Evolutionary conservation across 2,113 vertebrate species (phyloP), one percentile per base, ranked within the genome.

Genomic region (Zingel zingel): DNA sequence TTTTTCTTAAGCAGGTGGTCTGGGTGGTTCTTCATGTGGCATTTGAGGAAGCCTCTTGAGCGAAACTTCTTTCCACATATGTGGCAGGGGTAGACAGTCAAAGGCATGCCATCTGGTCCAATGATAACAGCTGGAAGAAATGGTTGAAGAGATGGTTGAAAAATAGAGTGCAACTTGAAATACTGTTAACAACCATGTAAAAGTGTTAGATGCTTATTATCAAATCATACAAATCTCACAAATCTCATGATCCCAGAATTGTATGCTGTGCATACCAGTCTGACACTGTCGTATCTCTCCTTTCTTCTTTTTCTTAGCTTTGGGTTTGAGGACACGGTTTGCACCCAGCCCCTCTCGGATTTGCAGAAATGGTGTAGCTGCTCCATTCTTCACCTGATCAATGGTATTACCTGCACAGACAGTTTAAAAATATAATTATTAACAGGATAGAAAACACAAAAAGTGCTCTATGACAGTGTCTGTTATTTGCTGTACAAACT

Each of bases 11-110:
- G 96, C 94, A 98, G 96, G 92, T 99, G 98, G 94, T 99, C 97
- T 0, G 98, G 98, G 89, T 99, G 98, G 93, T 99, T 99, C 94
- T 99, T 99, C 98, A 99, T 99, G 88, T 99, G 98, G 71, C 98
- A 97, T 95, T 99, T 99, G 88, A 99, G 96, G 95, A 99, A 99
- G 86, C 97, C 98, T 84, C 97, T 96, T 67, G 98, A 98, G 90
- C 99, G 98, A 94, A 99, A 99, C 95, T 99, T 99, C 95, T 99
- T 99, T 71, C 98, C 97, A 91, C 98, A 99, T 95, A 99, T 96
- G 94, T 99, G 97, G 92, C 98, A 99, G 74, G 98, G 98, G 89
- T 99, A 99, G 89, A 99, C 98, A 11, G 98, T 99, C 95, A 99
- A 94, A 73, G 98, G 98, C 95, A 99, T 95, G 73, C 98, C 98